Conservation (phyloP, 2,888 invertebrate species). For the Sesia apiformis region DNA sequence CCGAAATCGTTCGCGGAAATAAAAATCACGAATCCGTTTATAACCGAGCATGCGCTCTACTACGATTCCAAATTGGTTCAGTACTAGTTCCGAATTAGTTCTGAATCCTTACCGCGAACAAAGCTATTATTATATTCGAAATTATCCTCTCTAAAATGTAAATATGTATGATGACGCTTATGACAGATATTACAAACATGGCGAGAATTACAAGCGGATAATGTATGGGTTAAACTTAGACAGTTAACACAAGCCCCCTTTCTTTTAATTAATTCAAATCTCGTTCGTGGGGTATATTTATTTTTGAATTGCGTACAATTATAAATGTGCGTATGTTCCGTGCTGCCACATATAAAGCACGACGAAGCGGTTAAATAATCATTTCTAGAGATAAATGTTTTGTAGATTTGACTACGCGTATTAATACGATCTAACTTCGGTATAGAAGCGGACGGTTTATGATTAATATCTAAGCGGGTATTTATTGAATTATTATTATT, state of each 20-base stretch:
- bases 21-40: too few relatives aligned
- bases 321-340: neutral
- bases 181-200: neutral
- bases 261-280: too few relatives aligned
- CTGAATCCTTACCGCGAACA: too few relatives aligned
- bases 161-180: neutral
- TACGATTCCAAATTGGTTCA: too few relatives aligned
- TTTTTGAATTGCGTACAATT: neutral
- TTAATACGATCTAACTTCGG: too few relatives aligned
- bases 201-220: neutral
- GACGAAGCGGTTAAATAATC: neutral
- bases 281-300: too few relatives aligned
- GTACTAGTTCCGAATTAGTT: too few relatives aligned
- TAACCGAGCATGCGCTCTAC: too few relatives aligned
- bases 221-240: neutral
- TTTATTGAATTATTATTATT: neutral
- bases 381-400: neutral
- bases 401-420: neutral
- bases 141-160: neutral
- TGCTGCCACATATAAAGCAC: neutral
- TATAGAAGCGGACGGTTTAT: neutral
- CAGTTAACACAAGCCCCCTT: too few relatives aligned
- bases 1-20: too few relatives aligned
- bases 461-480: neutral
- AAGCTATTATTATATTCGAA: too few relatives aligned